Conservation (phyloP, 2,888 invertebrate genomes). For the Bibio marci region DNA sequence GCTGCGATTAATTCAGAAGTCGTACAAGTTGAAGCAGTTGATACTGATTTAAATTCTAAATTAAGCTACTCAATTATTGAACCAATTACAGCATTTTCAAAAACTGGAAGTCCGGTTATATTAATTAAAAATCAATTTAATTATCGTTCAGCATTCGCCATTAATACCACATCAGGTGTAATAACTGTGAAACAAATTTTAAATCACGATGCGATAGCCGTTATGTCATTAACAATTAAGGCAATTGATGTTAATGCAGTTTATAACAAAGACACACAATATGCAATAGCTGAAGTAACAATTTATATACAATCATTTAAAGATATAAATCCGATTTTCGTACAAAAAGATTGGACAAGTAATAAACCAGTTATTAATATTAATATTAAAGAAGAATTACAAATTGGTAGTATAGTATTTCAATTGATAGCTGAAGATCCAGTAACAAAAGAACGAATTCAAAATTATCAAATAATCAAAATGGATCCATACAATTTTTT, state of each 20-base stretch:
- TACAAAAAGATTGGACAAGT: constrained; percentile 53
- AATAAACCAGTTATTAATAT: constrained; percentile 48
- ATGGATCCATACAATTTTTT: constrained; percentile 34
- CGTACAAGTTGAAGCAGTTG: constrained; percentile 45
- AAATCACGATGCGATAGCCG: constrained; percentile 56
- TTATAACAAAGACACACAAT: constrained; percentile 43
- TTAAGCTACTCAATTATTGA: constrained; percentile 51
- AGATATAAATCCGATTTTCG: constrained; percentile 59
- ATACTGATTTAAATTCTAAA: constrained; percentile 50
- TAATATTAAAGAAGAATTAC: constrained; percentile 57
- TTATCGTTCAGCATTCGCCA: constrained; percentile 47
- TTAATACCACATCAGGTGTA: constrained; percentile 51
- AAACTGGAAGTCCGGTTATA: constrained; percentile 52
- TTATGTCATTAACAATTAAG: constrained; percentile 53
- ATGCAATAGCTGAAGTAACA: constrained; percentile 49
- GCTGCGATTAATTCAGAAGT: constrained; percentile 43
- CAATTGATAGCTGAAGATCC: constrained; percentile 56
- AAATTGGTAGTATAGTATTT: constrained; percentile 52
- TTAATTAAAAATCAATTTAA: constrained; percentile 37
- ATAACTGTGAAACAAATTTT: constrained; percentile 47
- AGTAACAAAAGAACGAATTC: constrained; percentile 41
- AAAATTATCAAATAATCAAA: constrained; percentile 39
- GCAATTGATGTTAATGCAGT: constrained; percentile 55
- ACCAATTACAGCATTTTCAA: constrained; percentile 51
- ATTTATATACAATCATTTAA: constrained; percentile 62